A percentile compares a stretch with the other conserved stretches of the same genome.
These are phyloP conservation scores for Dryadula phaetusa DNA, from an alignment of 2,888 invertebrate genomes.

Conservation along the genomic window DNA sequence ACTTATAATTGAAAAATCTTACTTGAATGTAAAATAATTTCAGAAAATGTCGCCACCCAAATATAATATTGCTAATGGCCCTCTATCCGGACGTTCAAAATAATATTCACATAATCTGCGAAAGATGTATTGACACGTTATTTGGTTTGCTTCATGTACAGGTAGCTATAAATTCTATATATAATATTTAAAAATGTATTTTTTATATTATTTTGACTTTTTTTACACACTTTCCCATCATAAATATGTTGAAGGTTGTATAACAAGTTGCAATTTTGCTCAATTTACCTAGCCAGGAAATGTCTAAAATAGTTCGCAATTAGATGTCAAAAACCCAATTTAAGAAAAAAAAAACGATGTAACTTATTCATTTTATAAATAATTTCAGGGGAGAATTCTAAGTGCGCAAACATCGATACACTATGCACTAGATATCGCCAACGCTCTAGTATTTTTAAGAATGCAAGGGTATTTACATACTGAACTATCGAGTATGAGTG, in stretches of 20 bases:
- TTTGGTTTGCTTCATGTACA: constrained; percentile 72
- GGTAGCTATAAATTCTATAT: constrained; percentile 57
- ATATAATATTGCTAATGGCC: constrained; percentile 81
- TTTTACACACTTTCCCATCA: too few relatives aligned
- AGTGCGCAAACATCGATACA: constrained; percentile 72
- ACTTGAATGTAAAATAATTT: constrained; percentile 33
- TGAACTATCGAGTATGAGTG: constrained; percentile 67
- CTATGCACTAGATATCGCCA: constrained; percentile 74
- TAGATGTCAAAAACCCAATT: too few relatives aligned
- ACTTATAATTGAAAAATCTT: not conserved
- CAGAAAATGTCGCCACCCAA: constrained; percentile 82
- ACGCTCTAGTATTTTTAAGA: constrained; percentile 74
- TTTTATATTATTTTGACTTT: too few relatives aligned
- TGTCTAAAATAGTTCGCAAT: too few relatives aligned
- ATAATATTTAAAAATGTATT: too few relatives aligned
- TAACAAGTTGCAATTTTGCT: too few relatives aligned
- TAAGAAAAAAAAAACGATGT: too few relatives aligned
- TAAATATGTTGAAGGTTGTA: not conserved
- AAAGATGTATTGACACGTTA: constrained; percentile 74
- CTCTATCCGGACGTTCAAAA: constrained; percentile 70
- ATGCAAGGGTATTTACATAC: constrained; percentile 80
- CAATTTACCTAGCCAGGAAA: too few relatives aligned
- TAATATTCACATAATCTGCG: constrained; percentile 75
- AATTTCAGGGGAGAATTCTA: constrained; percentile 67
- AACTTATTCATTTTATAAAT: too few relatives aligned